Conservation (phyloP, 2,113 vertebrate species). For the Ctenomys sociabilis region DNA sequence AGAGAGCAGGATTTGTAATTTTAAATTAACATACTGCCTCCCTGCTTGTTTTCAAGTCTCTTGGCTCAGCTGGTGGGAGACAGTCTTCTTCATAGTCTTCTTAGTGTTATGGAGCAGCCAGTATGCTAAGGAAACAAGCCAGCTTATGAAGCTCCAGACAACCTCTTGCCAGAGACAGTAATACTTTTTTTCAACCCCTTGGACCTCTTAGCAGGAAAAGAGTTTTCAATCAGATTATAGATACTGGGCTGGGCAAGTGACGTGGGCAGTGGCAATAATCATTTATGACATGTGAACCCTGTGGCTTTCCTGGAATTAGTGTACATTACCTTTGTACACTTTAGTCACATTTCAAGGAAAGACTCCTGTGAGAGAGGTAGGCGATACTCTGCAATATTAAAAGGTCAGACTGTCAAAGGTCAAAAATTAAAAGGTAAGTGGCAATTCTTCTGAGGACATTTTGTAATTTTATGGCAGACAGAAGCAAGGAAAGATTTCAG, state of each 20-base stretch:
- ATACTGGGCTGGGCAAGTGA: neutral
- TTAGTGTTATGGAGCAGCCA: constrained; percentile 36
- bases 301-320: constrained; percentile 41
- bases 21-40: constrained; percentile 25
- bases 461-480: neutral
- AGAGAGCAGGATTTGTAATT: constrained; percentile 48
- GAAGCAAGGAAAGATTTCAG: neutral
- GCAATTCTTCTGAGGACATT: constrained; percentile 17
- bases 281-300: neutral
- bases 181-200: constrained; percentile 47
- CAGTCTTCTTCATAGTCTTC: constrained; percentile 29
- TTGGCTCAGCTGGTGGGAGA: constrained; percentile 17
- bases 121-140: constrained; percentile 53
- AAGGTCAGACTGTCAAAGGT: neutral
- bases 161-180: constrained; percentile 23
- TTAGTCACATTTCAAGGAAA: neutral
- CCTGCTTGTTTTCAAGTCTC: constrained; percentile 45
- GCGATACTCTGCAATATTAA: neutral
- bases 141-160: neutral
- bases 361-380: neutral
- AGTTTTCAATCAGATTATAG: constrained; percentile 14
- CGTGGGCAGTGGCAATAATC: neutral
- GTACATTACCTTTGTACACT: neutral
- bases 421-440: neutral
- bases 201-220: neutral